phyloP scores from a whole-genome alignment of 2,113 vertebrate genomes.

The Protomyctophum bolini region DNA sequence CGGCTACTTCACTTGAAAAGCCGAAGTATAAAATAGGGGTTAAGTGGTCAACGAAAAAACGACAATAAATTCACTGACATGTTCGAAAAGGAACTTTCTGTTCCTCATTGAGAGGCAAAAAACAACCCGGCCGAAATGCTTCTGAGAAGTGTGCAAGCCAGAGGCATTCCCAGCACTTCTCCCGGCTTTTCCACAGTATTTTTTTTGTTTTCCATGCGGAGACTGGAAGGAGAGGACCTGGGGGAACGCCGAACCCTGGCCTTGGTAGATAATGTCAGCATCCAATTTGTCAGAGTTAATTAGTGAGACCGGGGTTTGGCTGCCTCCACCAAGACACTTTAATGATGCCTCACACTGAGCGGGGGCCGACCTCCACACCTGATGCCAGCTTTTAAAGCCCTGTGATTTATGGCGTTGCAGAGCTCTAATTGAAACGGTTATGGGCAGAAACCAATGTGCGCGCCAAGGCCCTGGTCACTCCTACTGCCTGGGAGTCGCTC shows the following conservation, averaged over 20 bases:
- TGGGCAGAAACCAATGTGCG: conserved; percentile 14
- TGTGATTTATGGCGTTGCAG: conserved; percentile 55
- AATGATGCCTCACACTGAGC: conserved; percentile 57
- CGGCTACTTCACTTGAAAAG: too few species aligned
- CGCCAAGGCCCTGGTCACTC: conserved; percentile 38
- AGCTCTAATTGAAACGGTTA: conserved; percentile 59
- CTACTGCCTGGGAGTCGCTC: conserved; percentile 32
- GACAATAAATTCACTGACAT: conserved; percentile 39
- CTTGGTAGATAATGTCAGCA: conserved; percentile 46
- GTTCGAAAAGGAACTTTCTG: conserved; percentile 21
- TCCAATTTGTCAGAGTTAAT: conserved; percentile 72
- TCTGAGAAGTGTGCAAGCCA: conserved; percentile 38
- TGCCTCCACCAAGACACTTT: conserved; percentile 52
- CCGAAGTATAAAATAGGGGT: too few species aligned
- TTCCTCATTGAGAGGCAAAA: conserved; percentile 38
- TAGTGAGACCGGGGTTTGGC: conserved; percentile 41
- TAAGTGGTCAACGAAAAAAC: too few species aligned
- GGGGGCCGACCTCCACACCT: conserved; percentile 39
- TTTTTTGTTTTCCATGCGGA: conserved; percentile 5
- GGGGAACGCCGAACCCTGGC: conserved; percentile 36
- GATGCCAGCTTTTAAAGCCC: conserved; percentile 55
- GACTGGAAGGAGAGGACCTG: background rate
- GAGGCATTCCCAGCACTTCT: conserved; percentile 44
- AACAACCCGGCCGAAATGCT: conserved; percentile 29
- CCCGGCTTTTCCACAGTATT: conserved; percentile 18